Base-by-base conservation (phyloP, 2,888 invertebrate genomes). In the Dexiosoma caninum region DNA sequence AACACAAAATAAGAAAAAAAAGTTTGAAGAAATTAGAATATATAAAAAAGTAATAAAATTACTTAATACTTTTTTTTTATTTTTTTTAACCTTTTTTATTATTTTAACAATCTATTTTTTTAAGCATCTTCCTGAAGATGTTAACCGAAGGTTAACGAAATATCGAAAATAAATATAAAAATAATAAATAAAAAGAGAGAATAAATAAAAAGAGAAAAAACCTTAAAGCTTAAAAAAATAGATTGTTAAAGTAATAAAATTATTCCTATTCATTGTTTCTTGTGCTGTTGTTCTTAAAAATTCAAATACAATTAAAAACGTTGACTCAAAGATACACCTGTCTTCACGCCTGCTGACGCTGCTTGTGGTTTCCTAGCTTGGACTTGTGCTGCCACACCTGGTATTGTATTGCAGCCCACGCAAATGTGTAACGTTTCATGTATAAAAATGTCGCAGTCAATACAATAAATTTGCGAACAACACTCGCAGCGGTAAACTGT, bases 381-480 rank as follows among this genome's bases (percentile, higher is more conserved):
- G 23, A 88, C 85, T 53, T 87, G 83, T 8, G 87, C 86, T 4
- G 88, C 87, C 2, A 88, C 85, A 2, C 87, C 87, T 0, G 89
- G 89, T 70, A 89, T 93, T 2, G 95, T 94, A n/a, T 97, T 94
- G 91, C 99, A 99, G 49, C 97, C 98, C 14, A 99, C 98, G 90
- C 99, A 99, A 42, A 96, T 96, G 90, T 99, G 99, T 67, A 99
- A 91, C 0, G 96, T 95, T 85, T 97, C 96, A 84, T 98, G 97
- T 42, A 99, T 94, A 88, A 97, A 96, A 85, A 96, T 92, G 92
- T 99, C 98, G 91, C 99, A 99, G 90, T 99, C 98, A 86, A 96
- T 92, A 89, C 99, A 99, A 90, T 96, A 98, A 76, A 92, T 91
- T 88, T 95, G 94, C 5, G 89, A 90, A 90, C 99, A 99, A 16